Evolutionary conservation across 2,797 vertebrate species (phyloP).

Genomic region (Oreochromis mossambicus): DNA sequence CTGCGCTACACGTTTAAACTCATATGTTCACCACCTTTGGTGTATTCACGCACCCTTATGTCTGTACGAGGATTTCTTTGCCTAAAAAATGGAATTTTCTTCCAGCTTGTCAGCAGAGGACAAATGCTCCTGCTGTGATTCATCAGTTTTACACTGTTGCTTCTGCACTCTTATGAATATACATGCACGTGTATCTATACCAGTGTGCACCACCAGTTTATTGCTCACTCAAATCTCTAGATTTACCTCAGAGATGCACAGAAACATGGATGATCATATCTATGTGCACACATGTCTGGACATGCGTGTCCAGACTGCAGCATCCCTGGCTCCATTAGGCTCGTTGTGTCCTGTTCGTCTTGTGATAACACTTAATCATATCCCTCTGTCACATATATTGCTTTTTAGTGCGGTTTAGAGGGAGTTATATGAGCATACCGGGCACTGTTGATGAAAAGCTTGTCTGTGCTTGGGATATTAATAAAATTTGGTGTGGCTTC

Average conservation of each 20-base stretch:
- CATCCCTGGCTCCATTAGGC: background rate
- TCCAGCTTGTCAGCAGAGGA: background rate
- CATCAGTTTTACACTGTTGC: background rate
- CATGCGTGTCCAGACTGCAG: background rate
- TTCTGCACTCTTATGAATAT: background rate
- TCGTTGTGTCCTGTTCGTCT: background rate
- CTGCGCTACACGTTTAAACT: background rate
- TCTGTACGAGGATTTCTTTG: background rate
- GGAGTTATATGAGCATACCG: constrained; percentile 43
- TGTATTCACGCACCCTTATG: background rate
- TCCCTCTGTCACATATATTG: constrained; percentile 47
- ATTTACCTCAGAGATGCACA: constrained; percentile 1
- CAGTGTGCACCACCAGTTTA: background rate
- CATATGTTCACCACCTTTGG: background rate
- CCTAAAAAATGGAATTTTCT: background rate
- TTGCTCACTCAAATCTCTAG: background rate
- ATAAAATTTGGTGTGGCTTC: constrained; percentile 42
- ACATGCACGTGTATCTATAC: background rate
- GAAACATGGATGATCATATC: background rate
- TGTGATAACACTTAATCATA: constrained; percentile 56
- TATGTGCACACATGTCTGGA: background rate
- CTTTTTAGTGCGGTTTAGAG: constrained; percentile 50
- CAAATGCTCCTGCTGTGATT: background rate
- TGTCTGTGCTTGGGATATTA: constrained; percentile 45
- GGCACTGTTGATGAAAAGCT: constrained; percentile 53